Evolutionary conservation across 1,140 invertebrate species (phyloP).

Genomic region (Eriocheir sinensis): DNA sequence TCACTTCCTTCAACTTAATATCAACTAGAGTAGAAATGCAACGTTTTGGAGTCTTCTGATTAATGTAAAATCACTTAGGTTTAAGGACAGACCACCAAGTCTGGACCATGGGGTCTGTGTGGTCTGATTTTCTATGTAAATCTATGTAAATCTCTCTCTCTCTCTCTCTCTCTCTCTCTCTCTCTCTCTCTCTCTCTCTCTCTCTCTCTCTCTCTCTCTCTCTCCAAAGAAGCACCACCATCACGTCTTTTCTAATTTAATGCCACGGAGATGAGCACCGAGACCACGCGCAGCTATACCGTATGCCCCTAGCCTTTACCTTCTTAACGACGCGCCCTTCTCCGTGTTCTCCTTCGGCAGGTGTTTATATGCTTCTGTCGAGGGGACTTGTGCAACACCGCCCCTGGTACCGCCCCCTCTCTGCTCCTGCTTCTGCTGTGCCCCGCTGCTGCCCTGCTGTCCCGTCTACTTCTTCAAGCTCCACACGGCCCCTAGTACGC

Average conservation of each 20-base stretch:
- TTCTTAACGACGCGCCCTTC: background rate
- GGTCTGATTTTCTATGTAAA: too few species aligned
- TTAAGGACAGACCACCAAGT: too few species aligned
- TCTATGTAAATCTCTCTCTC: too few species aligned
- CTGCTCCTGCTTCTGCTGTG: conserved; percentile 24
- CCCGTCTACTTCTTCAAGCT: background rate
- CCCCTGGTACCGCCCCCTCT: background rate
- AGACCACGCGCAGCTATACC: background rate
- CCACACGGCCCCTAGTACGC: background rate
- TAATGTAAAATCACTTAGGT: too few species aligned
- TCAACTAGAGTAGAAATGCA: too few species aligned
- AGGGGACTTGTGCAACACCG: conserved; percentile 92
- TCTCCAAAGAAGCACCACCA: too few species aligned
- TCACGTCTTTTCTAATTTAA: background rate
- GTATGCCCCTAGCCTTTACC: too few species aligned
- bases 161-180: too few species aligned
- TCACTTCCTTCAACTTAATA: too few species aligned
- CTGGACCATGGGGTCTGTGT: too few species aligned
- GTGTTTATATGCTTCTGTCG: conserved; percentile 95
- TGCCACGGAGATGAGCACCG: background rate
- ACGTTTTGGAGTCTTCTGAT: too few species aligned
- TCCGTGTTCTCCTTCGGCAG: conserved; percentile 82
- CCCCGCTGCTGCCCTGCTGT: background rate
- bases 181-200: background rate
- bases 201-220: background rate